Conservation (phyloP, 2,797 vertebrate genomes). For the Micrastur ruficollis region DNA sequence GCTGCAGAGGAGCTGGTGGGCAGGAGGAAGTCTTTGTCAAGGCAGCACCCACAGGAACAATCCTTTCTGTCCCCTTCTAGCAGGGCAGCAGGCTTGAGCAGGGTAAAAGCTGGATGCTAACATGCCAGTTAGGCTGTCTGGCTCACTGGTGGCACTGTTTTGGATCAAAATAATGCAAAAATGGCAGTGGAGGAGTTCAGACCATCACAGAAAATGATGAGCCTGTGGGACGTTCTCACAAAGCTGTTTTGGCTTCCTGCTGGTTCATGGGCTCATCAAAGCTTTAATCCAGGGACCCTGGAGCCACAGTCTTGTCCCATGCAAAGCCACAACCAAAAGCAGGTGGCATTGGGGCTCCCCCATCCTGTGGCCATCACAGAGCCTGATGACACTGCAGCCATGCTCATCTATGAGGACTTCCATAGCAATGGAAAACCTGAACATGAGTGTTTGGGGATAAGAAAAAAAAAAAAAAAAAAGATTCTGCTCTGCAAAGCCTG, state of each 20-base stretch:
- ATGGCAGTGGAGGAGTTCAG: not conserved
- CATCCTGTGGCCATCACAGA: accelerated
- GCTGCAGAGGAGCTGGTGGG: not conserved
- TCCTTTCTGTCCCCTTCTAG: not conserved
- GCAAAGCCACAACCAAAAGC: not conserved
- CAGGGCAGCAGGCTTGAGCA: not conserved
- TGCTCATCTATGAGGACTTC: accelerated
- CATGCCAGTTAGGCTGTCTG: not conserved
- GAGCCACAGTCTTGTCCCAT: not conserved
- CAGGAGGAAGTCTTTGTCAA: not conserved
- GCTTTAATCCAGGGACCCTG: too few species aligned
- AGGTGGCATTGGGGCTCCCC: too few species aligned
- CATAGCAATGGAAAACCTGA: not conserved
- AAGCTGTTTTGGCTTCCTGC: not conserved
- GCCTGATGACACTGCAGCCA: not conserved
- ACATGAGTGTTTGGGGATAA: accelerated
- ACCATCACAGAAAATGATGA: too few species aligned
- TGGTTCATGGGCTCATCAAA: not conserved
- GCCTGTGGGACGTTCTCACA: accelerated
- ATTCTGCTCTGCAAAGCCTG: not conserved
- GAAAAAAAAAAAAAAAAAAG: not conserved
- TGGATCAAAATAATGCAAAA: not conserved
- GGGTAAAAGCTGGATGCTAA: not conserved
- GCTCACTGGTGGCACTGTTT: not conserved
- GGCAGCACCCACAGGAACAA: not conserved